Evolutionary conservation across 92 coral and sea anemone species (phyloP).

Genomic region (Zoanthus sansibaricus): DNA sequence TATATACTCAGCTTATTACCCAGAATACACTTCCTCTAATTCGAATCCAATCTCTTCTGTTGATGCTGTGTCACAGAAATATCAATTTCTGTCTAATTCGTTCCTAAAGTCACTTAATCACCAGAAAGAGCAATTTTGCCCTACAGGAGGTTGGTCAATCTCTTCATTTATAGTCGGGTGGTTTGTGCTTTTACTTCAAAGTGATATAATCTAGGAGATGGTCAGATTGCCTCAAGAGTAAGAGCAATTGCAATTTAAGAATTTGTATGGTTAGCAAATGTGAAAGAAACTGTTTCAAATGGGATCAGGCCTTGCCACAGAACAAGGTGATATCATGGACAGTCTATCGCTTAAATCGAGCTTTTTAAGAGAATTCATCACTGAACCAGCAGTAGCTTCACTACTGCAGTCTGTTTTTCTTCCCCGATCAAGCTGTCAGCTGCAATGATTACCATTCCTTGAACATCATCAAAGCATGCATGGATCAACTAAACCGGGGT

Average conservation of each 20-base stretch:
- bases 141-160: too few relatives aligned
- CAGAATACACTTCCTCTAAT: too few relatives aligned
- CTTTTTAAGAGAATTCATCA: too few relatives aligned
- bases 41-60: too few relatives aligned
- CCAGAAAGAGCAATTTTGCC: too few relatives aligned
- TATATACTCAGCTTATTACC: too few relatives aligned
- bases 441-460: slow-evolving; percentile 48
- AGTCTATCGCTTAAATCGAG: too few relatives aligned
- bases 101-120: too few relatives aligned
- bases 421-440: slow-evolving; percentile 51
- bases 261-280: slow-evolving; percentile 33
- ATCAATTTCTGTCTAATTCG: too few relatives aligned
- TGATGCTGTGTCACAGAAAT: too few relatives aligned
- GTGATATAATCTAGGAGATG: background rate
- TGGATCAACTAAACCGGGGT: slow-evolving; percentile 32
- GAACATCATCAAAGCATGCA: slow-evolving; percentile 38
- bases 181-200: background rate
- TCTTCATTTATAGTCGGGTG: too few relatives aligned
- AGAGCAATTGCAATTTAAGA: background rate
- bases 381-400: background rate
- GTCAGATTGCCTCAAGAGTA: slow-evolving; percentile 9
- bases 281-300: slow-evolving; percentile 31
- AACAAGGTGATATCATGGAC: too few relatives aligned
- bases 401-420: slow-evolving; percentile 19
- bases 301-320: slow-evolving; percentile 11